phyloP scores from a whole-genome alignment of 2,888 invertebrate species.

The Campaea margaritaria region DNA sequence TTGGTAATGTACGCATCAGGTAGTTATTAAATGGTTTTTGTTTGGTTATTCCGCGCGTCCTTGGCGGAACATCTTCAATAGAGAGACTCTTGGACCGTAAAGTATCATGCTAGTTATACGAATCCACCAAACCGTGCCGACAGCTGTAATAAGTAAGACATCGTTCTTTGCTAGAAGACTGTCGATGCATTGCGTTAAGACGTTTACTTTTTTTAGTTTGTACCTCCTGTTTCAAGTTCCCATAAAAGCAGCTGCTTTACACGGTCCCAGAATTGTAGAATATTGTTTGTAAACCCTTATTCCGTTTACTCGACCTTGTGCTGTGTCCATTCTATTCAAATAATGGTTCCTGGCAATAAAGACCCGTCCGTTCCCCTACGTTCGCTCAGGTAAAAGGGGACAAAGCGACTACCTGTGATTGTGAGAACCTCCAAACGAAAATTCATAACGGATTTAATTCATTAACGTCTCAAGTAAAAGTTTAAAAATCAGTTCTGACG shows the following conservation, averaged over 20 bases:
- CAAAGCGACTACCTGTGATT: constrained; percentile 74
- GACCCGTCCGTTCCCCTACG: constrained; percentile 70
- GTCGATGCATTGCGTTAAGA: too few species aligned
- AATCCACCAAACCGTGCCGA: constrained; percentile 36
- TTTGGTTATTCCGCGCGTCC: constrained; percentile 59
- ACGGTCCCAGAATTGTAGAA: constrained; percentile 7
- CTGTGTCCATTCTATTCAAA: constrained; percentile 73
- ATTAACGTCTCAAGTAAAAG: constrained; percentile 34
- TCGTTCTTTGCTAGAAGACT: too few species aligned
- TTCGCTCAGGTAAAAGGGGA: constrained; percentile 74
- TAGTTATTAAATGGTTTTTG: constrained; percentile 55
- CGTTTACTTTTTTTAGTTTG: too few species aligned
- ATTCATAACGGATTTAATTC: constrained; percentile 55
- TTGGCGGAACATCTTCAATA: constrained; percentile 68
- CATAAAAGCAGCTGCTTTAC: constrained; percentile 14
- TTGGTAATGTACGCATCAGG: constrained; percentile 48
- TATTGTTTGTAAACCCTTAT: constrained; percentile 42
- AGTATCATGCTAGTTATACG: constrained; percentile 58
- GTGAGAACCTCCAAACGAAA: constrained; percentile 59
- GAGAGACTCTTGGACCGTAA: constrained; percentile 65
- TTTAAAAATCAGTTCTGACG: constrained; percentile 36
- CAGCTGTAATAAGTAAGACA: not conserved
- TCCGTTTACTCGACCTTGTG: constrained; percentile 44
- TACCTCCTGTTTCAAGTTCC: constrained; percentile 5
- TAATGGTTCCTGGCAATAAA: constrained; percentile 68